Conservation (phyloP, 2,113 vertebrate genomes). For the Petroica traversi region DNA sequence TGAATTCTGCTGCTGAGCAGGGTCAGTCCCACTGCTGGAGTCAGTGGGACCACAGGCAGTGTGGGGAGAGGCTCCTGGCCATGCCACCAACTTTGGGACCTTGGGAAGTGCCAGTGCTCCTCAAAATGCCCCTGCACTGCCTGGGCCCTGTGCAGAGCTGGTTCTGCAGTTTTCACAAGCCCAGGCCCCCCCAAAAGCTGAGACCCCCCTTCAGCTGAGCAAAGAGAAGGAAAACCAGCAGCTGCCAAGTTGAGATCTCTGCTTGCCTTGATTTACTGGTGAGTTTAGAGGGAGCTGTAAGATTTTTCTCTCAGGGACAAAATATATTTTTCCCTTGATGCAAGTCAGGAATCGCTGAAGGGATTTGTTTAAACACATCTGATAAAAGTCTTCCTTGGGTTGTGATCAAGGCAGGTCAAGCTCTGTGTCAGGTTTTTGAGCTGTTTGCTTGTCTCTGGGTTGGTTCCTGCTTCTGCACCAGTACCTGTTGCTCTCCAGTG, state of each 20-base stretch:
- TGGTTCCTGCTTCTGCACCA: neutral
- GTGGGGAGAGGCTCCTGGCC: too few relatives aligned
- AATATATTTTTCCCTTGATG: constrained; percentile 14
- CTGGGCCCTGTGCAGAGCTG: neutral
- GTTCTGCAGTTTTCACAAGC: neutral
- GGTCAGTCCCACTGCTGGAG: too few relatives aligned
- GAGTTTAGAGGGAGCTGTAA: neutral
- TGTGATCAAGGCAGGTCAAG: neutral
- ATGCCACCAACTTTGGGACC: too few relatives aligned
- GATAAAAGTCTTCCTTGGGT: neutral
- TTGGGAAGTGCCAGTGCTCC: neutral
- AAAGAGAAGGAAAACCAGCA: accelerated
- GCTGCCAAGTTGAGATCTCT: neutral
- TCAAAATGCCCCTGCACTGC: neutral
- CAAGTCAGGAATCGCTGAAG: neutral
- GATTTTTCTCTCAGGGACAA: neutral
- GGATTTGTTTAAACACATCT: constrained; percentile 27
- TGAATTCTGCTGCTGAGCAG: neutral
- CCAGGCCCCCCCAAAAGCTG: neutral
- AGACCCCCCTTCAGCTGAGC: neutral
- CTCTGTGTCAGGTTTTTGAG: neutral
- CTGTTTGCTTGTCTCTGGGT: neutral
- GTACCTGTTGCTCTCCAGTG: neutral
- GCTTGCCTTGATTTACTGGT: constrained; percentile 5
- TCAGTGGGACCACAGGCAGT: too few relatives aligned